Conservation (phyloP, 2,888 invertebrate genomes). For the Micropterix aruncella region DNA sequence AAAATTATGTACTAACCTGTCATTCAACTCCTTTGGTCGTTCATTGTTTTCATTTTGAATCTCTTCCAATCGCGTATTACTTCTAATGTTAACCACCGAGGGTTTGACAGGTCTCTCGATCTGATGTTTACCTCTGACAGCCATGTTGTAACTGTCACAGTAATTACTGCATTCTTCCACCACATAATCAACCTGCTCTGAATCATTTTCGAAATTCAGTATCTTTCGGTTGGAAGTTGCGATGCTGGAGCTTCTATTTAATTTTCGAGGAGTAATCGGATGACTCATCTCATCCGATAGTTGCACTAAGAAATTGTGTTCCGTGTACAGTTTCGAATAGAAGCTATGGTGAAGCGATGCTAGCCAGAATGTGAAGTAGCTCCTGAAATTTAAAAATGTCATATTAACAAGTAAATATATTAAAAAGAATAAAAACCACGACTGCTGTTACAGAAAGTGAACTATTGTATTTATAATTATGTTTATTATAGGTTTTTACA, state of each 20-base stretch:
- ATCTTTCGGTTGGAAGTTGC: not conserved
- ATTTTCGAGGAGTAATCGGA: not conserved
- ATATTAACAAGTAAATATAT: too few relatives aligned
- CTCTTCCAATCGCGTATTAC: slow-evolving; percentile 36
- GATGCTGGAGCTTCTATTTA: not conserved
- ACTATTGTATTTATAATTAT: too few relatives aligned
- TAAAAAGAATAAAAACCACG: too few relatives aligned
- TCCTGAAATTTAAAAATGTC: slow-evolving; percentile 37
- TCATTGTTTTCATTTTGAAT: slow-evolving; percentile 59
- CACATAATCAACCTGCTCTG: slow-evolving; percentile 9
- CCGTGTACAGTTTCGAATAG: slow-evolving; percentile 57
- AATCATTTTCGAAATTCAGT: slow-evolving; percentile 1
- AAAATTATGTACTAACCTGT: not conserved
- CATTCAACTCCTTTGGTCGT: slow-evolving; percentile 25
- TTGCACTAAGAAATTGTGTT: slow-evolving; percentile 51
- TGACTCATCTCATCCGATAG: slow-evolving; percentile 43
- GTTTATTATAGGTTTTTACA: too few relatives aligned
- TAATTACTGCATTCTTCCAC: slow-evolving; percentile 29
- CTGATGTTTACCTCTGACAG: slow-evolving; percentile 30
- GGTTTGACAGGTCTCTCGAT: slow-evolving; percentile 31
- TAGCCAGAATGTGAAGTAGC: slow-evolving; percentile 61
- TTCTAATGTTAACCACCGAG: slow-evolving; percentile 34
- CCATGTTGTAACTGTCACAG: slow-evolving; percentile 36
- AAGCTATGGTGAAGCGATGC: slow-evolving; percentile 68
- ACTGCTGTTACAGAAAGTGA: too few relatives aligned